Conservation (phyloP, 64 coral and sea anemone species). For the Montipora cactus region DNA sequence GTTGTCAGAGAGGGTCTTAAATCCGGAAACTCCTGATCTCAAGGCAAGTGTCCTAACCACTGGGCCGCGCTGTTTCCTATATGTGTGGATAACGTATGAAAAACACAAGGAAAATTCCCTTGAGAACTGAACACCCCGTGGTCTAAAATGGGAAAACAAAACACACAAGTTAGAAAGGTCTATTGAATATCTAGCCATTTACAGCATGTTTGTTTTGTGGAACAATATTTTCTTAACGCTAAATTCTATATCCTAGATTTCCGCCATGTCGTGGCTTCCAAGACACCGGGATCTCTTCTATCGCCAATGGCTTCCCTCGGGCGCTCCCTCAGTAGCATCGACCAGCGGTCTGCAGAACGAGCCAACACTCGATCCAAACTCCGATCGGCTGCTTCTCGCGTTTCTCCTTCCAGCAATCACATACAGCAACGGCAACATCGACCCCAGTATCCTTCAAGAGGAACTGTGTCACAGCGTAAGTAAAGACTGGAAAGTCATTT, state of each 20-base stretch:
- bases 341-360: conserved; percentile 73
- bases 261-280: conserved; percentile 57
- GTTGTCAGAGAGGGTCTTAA: too few relatives aligned
- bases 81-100: too few relatives aligned
- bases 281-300: conserved; percentile 28
- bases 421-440: conserved; percentile 21
- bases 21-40: too few relatives aligned
- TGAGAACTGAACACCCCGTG: too few relatives aligned
- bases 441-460: conserved; percentile 47
- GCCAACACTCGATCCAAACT: conserved; percentile 63
- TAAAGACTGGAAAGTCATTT: not conserved
- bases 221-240: not conserved
- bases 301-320: conserved; percentile 64
- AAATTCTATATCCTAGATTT: conserved; percentile 11
- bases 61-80: too few relatives aligned
- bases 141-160: too few relatives aligned
- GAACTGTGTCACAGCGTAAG: conserved; percentile 87
- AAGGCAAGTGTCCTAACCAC: too few relatives aligned
- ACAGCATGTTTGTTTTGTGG: too few relatives aligned
- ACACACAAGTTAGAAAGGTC: too few relatives aligned
- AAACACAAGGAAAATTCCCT: too few relatives aligned
- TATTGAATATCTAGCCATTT: too few relatives aligned
- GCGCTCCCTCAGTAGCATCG: conserved; percentile 81
- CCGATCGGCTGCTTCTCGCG: conserved; percentile 34
- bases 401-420: conserved; percentile 21